Evolutionary conservation across 2,797 vertebrate species (phyloP).

Genomic region (Apodemus agrarius): DNA sequence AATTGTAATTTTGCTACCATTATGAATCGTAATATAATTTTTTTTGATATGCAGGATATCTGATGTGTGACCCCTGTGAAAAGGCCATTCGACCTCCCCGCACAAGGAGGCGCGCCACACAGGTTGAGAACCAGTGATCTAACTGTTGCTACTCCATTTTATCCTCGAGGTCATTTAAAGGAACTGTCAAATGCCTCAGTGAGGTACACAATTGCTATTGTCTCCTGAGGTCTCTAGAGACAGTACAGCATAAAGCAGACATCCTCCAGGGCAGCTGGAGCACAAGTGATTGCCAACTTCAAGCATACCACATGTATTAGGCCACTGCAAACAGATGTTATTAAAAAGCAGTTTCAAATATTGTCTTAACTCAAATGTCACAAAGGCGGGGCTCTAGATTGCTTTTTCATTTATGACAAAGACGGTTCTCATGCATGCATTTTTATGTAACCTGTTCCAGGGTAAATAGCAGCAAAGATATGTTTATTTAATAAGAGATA

Average conservation of each 20-base stretch:
- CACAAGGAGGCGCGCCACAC: not conserved
- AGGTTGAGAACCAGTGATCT: not conserved
- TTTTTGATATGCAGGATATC: not conserved
- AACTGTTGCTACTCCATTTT: conserved; percentile 45
- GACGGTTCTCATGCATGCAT: conserved; percentile 21
- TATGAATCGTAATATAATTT: not conserved
- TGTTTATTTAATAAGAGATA: conserved; percentile 58
- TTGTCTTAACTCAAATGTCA: conserved; percentile 49
- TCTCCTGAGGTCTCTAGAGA: conserved; percentile 53
- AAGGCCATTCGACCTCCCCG: not conserved
- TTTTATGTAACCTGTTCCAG: conserved; percentile 54
- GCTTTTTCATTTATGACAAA: conserved; percentile 59
- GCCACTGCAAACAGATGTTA: conserved; percentile 47
- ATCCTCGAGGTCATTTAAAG: conserved; percentile 64
- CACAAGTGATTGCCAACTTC: conserved; percentile 55
- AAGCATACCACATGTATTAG: conserved; percentile 61
- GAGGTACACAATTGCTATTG: conserved; percentile 48
- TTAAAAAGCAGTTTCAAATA: conserved; percentile 62
- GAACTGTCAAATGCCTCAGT: conserved; percentile 46
- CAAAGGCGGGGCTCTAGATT: conserved; percentile 54
- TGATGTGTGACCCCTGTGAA: not conserved
- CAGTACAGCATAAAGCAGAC: conserved; percentile 49
- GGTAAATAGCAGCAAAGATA: conserved; percentile 51
- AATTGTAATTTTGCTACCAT: not conserved
- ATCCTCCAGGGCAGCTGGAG: conserved; percentile 64